Percentiles rank a stretch among this genome's conserved stretches.
Conservation (phyloP, 2,797 vertebrate genomes). For the Thaleichthys pacificus region DNA sequence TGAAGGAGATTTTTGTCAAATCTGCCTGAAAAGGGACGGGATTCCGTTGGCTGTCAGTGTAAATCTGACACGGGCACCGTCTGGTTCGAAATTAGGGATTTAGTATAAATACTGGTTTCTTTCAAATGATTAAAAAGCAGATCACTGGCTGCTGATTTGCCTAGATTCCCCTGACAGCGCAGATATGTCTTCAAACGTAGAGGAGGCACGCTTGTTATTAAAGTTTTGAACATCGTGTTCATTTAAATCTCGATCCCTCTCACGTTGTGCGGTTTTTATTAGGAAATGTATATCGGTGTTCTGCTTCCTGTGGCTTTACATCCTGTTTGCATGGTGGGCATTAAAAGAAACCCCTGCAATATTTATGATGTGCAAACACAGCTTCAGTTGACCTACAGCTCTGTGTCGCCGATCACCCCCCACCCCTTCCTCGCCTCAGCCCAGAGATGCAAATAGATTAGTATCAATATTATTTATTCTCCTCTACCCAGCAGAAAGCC, state of each 20-base stretch:
- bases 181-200: not conserved
- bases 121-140: slow-evolving; percentile 22
- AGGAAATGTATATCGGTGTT: not conserved
- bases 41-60: slow-evolving; percentile 24
- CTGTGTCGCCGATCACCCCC: not conserved
- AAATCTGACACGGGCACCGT: slow-evolving; percentile 17
- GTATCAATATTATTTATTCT: slow-evolving; percentile 25
- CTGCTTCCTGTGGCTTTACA: not conserved
- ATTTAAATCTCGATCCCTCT: slow-evolving; percentile 3
- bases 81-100: slow-evolving; percentile 22
- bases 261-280: not conserved
- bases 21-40: slow-evolving; percentile 21
- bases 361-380: slow-evolving; percentile 36
- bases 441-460: slow-evolving; percentile 12
- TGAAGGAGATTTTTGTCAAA: slow-evolving; percentile 29
- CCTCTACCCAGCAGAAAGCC: slow-evolving; percentile 10
- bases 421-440: slow-evolving; percentile 7
- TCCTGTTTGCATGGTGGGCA: slow-evolving; percentile 20
- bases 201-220: not conserved
- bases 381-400: slow-evolving; percentile 31
- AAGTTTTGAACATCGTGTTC: slow-evolving; percentile 1
- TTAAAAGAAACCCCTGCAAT: slow-evolving; percentile 20
- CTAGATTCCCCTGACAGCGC: not conserved
- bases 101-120: slow-evolving; percentile 20
- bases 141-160: slow-evolving; percentile 24